Evolutionary conservation across 2,113 vertebrate species (phyloP), one percentile per base, ranked within the genome.

Genomic region (Speoplatyrhinus poulsoni): DNA sequence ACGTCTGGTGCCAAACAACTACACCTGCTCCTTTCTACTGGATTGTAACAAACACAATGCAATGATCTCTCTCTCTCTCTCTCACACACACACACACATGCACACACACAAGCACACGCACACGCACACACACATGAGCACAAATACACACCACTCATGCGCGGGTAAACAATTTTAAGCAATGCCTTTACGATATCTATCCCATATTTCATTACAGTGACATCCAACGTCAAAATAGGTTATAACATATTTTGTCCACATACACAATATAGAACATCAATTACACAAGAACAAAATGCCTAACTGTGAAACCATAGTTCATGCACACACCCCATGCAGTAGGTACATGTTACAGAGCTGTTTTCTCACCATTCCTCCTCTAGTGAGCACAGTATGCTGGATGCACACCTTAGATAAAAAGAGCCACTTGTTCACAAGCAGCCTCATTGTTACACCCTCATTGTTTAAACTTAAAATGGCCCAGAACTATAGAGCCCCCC

Each of bases 1-100:
- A 59, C 80, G 85, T 83, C 81, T 81, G 82, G 70, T 78, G 63
- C 59, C 56, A 32, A 77, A 72, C 67, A 72, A 60, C 19, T 72
- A 64, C 81, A 81, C 70, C 84, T 85, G 87, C 73, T 65, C 48
- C 79, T 79, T 80, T 70, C 70, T 73, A 59, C 80, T 85, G 62
- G 80, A 78, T 73, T 65, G 65, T 72, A 69, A 19, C 12, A 50
- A 73, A 81, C 60, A 70, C 72, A 73, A 79, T 73, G 58, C 75
- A 82, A 74, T 6, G 48, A 72, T 12, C 12, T 3, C 52, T 15
- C 33, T 0, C 62, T 10, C 41, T 32, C 63, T 17, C 50, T 33
- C 56, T 33, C 19, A 60, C 13, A n/a, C 12, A 41, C 58, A 41
- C 58, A 41, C 11, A 60, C 12, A 60, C 12, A 60, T 52, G 36